These are phyloP conservation scores for Gallinago nigripennis DNA, from an alignment of 2,797 vertebrate species.

Conservation along the genomic window DNA sequence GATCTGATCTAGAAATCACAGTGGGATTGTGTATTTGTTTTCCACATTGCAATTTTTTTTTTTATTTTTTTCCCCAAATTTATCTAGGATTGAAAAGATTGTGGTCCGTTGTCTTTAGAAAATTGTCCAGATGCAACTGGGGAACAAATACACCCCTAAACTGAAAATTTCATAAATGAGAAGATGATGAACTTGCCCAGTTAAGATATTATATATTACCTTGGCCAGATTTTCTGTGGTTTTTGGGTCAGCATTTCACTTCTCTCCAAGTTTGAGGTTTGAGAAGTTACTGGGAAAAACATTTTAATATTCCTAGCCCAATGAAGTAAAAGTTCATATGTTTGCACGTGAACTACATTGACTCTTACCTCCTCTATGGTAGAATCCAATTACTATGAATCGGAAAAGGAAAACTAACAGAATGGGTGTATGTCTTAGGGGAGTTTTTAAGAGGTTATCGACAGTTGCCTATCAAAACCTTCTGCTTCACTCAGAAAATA, in stretches of 20 bases:
- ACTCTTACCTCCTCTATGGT: background rate
- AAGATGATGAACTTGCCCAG: background rate
- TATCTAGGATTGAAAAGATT: background rate
- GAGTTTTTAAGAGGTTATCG: background rate
- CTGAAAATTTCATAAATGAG: background rate
- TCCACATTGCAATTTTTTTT: background rate
- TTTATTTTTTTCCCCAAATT: background rate
- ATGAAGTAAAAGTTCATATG: constrained; percentile 10
- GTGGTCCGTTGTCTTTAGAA: background rate
- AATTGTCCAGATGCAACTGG: background rate
- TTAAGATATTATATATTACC: background rate
- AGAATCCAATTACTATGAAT: background rate
- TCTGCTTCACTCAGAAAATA: background rate
- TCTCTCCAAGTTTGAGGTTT: constrained; percentile 31
- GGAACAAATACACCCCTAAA: background rate
- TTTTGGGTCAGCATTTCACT: constrained; percentile 21
- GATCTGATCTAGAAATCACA: background rate
- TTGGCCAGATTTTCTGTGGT: constrained; percentile 14
- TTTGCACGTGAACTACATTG: background rate
- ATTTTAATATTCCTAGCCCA: background rate
- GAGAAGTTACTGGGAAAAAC: constrained; percentile 16
- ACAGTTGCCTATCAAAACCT: background rate
- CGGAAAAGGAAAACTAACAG: background rate
- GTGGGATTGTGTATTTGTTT: background rate
- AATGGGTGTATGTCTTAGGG: background rate